phyloP scores from a whole-genome alignment of 2,888 invertebrate species.

The Eueremaeus valkanovi region DNA sequence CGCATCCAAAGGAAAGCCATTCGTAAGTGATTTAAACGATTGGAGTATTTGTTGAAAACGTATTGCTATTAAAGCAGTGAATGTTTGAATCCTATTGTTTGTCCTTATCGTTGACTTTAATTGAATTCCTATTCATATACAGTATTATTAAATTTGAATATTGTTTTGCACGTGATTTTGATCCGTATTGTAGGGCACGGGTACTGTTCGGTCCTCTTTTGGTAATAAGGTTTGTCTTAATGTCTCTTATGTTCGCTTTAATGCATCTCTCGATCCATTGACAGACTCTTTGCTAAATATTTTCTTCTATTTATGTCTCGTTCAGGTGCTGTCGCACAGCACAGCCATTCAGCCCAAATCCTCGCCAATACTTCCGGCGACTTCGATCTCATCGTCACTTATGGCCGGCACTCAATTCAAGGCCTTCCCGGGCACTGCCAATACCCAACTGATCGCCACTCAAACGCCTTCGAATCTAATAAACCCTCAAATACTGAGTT shows the following conservation, averaged over 20 bases:
- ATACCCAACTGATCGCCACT: constrained; percentile 5
- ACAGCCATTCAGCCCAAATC: constrained; percentile 16
- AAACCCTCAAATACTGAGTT: constrained; percentile 9
- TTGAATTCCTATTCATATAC: no score
- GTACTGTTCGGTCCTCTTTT: neutral
- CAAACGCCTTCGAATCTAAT: neutral
- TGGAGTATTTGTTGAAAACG: no score
- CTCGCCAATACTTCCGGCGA: constrained; percentile 9
- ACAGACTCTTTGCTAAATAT: neutral
- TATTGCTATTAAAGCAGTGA: no score
- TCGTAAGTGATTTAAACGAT: constrained; percentile 44
- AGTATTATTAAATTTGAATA: neutral
- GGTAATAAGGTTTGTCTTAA: constrained; percentile 28
- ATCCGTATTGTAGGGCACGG: constrained; percentile 18
- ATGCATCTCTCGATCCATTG: neutral
- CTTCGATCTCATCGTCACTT: constrained; percentile 30
- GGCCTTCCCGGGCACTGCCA: neutral
- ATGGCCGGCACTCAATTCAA: constrained; percentile 14
- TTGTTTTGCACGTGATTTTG: constrained; percentile 18
- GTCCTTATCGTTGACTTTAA: no score
- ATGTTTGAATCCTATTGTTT: no score
- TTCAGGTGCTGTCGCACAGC: neutral
- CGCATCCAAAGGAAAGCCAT: constrained; percentile 47
- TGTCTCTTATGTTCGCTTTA: neutral
- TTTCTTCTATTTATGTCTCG: no score